Evolutionary conservation across 2,888 invertebrate genomes (phyloP).

Genomic region (Scaptomyza cyrtandrae): DNA sequence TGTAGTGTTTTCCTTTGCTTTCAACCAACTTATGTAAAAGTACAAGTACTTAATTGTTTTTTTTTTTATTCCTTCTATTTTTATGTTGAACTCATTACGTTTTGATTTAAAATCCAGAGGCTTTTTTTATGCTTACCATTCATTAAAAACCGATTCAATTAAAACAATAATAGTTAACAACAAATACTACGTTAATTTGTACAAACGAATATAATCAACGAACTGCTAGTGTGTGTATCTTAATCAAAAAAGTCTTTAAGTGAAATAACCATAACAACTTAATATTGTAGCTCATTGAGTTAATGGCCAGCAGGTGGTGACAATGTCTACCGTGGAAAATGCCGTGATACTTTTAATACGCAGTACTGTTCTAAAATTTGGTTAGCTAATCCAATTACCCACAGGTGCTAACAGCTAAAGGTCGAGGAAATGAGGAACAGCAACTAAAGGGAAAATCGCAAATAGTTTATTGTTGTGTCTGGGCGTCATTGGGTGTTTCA

Average conservation of each 20-base stretch:
- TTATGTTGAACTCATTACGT: constrained; percentile 37
- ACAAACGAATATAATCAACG: constrained; percentile 34
- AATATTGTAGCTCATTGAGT: constrained; percentile 65
- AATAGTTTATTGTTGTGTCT: constrained; percentile 34
- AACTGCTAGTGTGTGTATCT: constrained; percentile 81
- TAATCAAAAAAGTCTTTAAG: constrained; percentile 79
- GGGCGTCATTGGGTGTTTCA: constrained; percentile 59
- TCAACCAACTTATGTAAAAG: constrained; percentile 26
- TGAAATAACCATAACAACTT: constrained; percentile 52
- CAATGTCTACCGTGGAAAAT: constrained; percentile 45
- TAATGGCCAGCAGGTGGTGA: constrained; percentile 69
- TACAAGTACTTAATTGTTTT: constrained; percentile 33
- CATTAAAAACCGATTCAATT: constrained; percentile 62
- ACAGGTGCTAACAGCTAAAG: constrained; percentile 49
- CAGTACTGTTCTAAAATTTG: constrained; percentile 41
- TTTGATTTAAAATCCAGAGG: constrained; percentile 68
- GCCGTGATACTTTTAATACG: constrained; percentile 35
- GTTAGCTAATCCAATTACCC: constrained; percentile 70
- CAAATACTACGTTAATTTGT: constrained; percentile 30
- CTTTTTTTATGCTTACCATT: constrained; percentile 81
- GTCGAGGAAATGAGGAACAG: constrained; percentile 55
- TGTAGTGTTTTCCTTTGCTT: constrained; percentile 58
- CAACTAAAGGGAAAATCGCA: constrained; percentile 27
- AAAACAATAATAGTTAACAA: constrained; percentile 47
- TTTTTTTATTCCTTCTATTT: constrained; percentile 35